Conservation (phyloP, 1,140 invertebrate genomes). For the Lordiphosa mommai region DNA sequence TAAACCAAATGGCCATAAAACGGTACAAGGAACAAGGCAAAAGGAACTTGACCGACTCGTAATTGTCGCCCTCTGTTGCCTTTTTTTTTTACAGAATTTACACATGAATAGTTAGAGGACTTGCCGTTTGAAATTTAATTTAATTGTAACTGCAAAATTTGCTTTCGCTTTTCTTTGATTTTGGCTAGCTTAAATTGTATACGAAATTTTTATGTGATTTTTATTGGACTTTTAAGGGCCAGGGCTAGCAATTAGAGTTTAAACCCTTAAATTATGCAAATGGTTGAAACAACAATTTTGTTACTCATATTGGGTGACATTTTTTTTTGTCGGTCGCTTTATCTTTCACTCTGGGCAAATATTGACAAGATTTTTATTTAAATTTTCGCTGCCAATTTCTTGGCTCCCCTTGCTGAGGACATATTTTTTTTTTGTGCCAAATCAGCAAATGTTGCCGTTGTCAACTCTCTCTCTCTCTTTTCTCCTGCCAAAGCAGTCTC, state of each 20-base stretch:
- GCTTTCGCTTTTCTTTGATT: conserved; percentile 28
- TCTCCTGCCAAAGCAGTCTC: conserved; percentile 7
- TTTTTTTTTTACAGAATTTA: conserved; percentile 56
- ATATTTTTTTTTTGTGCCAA: conserved; percentile 52
- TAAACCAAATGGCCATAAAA: conserved; percentile 74
- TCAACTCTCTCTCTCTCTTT: conserved; percentile 47
- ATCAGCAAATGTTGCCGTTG: conserved; percentile 75
- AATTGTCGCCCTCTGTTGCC: conserved; percentile 55
- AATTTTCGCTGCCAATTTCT: conserved; percentile 73
- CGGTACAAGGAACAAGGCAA: conserved; percentile 42
- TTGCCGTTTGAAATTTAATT: conserved; percentile 53
- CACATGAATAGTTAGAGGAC: conserved; percentile 67
- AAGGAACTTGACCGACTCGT: conserved; percentile 55
- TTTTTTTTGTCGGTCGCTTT: conserved; percentile 16
- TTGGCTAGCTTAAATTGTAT: conserved; percentile 61
- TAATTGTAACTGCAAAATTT: conserved; percentile 58
- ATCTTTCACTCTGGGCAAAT: conserved; percentile 40
- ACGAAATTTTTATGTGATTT: conserved; percentile 67
- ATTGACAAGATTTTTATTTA: conserved; percentile 74
- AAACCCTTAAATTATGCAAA: conserved; percentile 64
- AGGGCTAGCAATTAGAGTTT: conserved; percentile 49
- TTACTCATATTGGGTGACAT: conserved; percentile 32
- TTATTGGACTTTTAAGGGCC: conserved; percentile 47
- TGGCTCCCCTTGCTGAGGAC: conserved; percentile 15
- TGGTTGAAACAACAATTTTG: conserved; percentile 66